Conservation (phyloP, 1,140 invertebrate genomes). For the Pinna nobilis region DNA sequence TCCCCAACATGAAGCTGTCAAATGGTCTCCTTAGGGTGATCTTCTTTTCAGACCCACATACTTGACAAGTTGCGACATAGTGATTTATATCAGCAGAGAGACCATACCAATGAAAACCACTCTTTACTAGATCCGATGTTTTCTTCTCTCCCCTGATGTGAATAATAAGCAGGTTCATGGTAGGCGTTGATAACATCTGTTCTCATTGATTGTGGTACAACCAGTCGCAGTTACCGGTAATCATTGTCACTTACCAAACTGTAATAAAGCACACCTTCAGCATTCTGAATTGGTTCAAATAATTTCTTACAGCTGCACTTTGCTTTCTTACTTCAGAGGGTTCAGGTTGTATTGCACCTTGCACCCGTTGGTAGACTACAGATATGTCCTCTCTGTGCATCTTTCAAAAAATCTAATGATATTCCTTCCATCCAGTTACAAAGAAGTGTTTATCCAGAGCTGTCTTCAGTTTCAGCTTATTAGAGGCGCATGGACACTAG, state of each 20-base stretch:
- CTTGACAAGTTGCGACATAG: conserved; percentile 8
- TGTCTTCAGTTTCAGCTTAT: background rate
- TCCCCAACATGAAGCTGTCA: background rate
- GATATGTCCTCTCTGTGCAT: background rate
- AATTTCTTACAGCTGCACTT: background rate
- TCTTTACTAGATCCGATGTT: background rate
- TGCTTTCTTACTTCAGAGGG: background rate
- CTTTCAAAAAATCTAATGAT: background rate
- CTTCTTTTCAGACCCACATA: conserved; percentile 7
- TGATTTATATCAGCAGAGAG: background rate
- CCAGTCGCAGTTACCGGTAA: background rate
- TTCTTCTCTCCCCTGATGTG: conserved; percentile 3
- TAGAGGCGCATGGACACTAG: background rate
- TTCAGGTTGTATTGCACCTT: background rate
- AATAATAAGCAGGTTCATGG: conserved; percentile 30
- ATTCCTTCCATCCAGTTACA: conserved; percentile 9
- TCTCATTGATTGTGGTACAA: background rate
- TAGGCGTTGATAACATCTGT: conserved; percentile 24
- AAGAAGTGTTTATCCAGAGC: background rate
- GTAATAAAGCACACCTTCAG: background rate
- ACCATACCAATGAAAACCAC: conserved; percentile 17
- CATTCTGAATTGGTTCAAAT: background rate
- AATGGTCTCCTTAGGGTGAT: background rate
- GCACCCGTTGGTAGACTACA: background rate
- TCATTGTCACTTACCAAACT: background rate